These are phyloP conservation scores for Acanthochromis polyacanthus DNA, from an alignment of 2,113 vertebrate genomes.

Conservation along the genomic window DNA sequence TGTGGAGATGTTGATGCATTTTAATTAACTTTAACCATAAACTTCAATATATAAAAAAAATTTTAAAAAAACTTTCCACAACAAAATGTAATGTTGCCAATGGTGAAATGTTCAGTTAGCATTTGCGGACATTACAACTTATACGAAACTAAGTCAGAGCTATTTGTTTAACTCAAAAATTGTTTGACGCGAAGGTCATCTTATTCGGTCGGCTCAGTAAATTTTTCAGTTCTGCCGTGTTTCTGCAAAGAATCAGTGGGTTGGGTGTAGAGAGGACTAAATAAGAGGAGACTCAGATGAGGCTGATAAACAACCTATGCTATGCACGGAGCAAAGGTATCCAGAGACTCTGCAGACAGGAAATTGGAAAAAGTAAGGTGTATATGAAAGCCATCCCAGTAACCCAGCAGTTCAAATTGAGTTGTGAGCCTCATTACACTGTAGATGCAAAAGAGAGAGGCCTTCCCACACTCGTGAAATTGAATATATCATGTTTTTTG, in stretches of 20 bases:
- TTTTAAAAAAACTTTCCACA: no score
- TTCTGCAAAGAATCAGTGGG: background rate
- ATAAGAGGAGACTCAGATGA: conserved; percentile 8
- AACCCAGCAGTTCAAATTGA: background rate
- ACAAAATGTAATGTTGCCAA: no score
- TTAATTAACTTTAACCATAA: no score
- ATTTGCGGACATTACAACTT: no score
- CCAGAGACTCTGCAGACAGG: conserved; percentile 3
- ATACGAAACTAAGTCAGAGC: no score
- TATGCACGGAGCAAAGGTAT: background rate
- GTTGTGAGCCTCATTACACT: background rate
- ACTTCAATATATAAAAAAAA: no score
- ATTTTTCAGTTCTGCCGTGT: background rate
- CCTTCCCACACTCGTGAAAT: background rate
- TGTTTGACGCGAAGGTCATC: background rate
- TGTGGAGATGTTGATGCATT: no score
- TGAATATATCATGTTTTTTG: background rate
- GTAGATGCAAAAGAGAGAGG: no score
- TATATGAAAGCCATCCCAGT: background rate
- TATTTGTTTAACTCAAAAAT: background rate
- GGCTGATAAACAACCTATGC: conserved; percentile 13
- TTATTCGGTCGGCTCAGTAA: no score
- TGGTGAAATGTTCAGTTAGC: no score
- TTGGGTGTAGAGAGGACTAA: background rate
- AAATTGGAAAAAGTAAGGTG: conserved; percentile 10